Evolutionary conservation across 2,113 vertebrate genomes (phyloP).

Genomic region (Poecile atricapillus): DNA sequence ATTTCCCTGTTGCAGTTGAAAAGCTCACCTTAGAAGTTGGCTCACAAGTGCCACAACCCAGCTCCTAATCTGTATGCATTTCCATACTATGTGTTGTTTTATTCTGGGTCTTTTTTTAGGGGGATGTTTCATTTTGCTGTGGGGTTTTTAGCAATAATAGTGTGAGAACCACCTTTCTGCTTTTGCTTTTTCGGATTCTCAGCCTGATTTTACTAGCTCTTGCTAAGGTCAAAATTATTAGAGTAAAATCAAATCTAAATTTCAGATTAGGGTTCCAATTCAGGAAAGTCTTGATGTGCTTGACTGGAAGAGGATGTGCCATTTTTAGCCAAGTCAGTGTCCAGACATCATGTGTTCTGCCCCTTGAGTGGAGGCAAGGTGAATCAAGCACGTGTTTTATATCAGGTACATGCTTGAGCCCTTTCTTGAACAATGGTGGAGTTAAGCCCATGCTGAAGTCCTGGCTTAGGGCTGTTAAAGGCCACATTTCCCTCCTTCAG

Average conservation of each 20-base stretch:
- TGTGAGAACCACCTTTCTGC: neutral
- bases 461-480: neutral
- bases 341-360: neutral
- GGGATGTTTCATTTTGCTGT: fast-evolving
- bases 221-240: neutral
- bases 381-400: neutral
- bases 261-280: neutral
- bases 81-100: neutral
- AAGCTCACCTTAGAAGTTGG: neutral
- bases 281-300: neutral
- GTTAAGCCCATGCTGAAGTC: neutral
- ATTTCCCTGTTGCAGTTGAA: neutral
- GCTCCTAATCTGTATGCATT: neutral
- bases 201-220: neutral
- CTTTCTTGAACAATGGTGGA: neutral
- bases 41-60: neutral
- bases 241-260: neutral
- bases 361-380: neutral
- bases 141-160: neutral
- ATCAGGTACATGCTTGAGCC: neutral
- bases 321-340: neutral
- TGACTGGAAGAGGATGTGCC: neutral
- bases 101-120: neutral
- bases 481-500: neutral
- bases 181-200: neutral